A percentile compares a stretch with the other conserved stretches of the same genome.
These are phyloP conservation scores for Myodes glareolus DNA, from an alignment of 2,113 vertebrate species.

Conservation along the genomic window DNA sequence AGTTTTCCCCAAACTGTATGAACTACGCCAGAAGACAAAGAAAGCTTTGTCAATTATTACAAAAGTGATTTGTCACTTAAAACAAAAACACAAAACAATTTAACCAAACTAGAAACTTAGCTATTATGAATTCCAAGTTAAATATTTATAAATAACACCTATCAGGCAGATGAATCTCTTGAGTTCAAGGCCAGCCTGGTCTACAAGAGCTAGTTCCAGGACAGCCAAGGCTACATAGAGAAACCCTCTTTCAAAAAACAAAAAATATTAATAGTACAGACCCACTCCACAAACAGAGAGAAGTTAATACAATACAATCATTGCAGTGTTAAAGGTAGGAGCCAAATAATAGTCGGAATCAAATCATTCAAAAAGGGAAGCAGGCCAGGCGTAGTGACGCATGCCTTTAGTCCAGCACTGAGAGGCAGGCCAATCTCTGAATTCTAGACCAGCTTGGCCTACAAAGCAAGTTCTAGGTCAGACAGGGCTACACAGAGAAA, in stretches of 20 bases:
- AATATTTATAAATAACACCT: not conserved
- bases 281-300: not conserved
- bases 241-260: not conserved
- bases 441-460: not conserved
- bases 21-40: not conserved
- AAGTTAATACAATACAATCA: not conserved
- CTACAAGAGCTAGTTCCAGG: not conserved
- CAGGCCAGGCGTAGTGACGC: not conserved
- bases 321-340: not conserved
- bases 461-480: not conserved
- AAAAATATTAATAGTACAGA: not conserved
- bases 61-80: slow-evolving; percentile 43
- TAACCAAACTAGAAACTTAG: not conserved
- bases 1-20: slow-evolving; percentile 11
- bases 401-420: not conserved
- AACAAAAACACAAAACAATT: slow-evolving; percentile 34
- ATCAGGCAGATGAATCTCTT: not conserved
- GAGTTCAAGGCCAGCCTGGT: not conserved
- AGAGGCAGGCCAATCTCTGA: not conserved
- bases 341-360: not conserved
- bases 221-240: not conserved
- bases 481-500: not conserved
- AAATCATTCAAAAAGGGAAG: not conserved
- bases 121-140: not conserved
- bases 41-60: not conserved